A percentile compares a stretch with the other conserved stretches of the same genome.
These are phyloP conservation scores for Phoeniculus purpureus DNA, from an alignment of 2,797 vertebrate genomes.

Conservation along the genomic window DNA sequence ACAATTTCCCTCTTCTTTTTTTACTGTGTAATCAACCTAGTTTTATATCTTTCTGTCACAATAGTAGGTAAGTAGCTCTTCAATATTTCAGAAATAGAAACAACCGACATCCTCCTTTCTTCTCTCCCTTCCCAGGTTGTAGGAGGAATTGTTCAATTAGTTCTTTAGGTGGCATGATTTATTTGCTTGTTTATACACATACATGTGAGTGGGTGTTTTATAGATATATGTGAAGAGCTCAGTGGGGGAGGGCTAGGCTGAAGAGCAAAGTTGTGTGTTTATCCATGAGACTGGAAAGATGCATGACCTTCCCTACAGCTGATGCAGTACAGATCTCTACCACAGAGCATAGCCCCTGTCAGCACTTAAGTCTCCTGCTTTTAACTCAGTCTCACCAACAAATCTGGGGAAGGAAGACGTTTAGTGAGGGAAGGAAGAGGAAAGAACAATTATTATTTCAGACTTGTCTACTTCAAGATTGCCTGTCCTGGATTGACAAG, in stretches of 20 bases:
- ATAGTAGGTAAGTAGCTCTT: slow-evolving; percentile 11
- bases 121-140: slow-evolving; percentile 3
- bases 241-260: neutral
- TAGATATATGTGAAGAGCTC: neutral
- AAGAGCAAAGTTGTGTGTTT: neutral
- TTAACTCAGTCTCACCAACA: neutral
- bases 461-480: neutral
- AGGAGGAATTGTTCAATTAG: slow-evolving; percentile 45
- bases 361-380: neutral
- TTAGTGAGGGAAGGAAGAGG: neutral
- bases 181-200: slow-evolving; percentile 37
- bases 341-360: neutral
- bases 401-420: neutral
- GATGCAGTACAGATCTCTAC: neutral
- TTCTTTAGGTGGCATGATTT: slow-evolving; percentile 21
- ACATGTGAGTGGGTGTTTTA: slow-evolving; percentile 32
- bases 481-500: neutral
- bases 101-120: neutral
- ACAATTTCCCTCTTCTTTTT: slow-evolving; percentile 12
- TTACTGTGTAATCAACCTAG: slow-evolving; percentile 25
- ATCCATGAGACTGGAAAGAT: neutral
- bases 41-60: slow-evolving; percentile 18
- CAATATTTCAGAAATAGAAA: slow-evolving; percentile 38
- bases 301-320: neutral
- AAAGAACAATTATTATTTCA: neutral